These are phyloP conservation scores for Limenitis camilla DNA, from an alignment of 2,888 invertebrate genomes.

Conservation along the genomic window DNA sequence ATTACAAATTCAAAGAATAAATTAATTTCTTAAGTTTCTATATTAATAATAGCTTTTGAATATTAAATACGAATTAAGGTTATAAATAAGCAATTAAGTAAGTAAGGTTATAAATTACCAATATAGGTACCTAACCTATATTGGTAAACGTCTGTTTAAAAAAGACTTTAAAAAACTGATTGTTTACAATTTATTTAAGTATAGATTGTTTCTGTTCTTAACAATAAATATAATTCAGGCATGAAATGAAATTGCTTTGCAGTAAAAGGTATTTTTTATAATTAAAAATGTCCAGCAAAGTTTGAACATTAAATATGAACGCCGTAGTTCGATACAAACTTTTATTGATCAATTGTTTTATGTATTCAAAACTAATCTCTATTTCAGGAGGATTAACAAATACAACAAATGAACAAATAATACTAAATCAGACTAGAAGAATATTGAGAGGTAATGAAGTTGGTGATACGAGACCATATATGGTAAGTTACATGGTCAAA, in stretches of 20 bases:
- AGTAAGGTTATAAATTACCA: too few relatives aligned
- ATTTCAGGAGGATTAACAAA: not conserved
- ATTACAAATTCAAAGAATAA: too few relatives aligned
- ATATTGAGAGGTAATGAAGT: constrained; percentile 42
- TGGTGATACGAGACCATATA: constrained; percentile 49
- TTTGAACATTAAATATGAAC: too few relatives aligned
- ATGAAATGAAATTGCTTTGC: constrained; percentile 11
- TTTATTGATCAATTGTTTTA: too few relatives aligned
- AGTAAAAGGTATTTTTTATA: constrained; percentile 8
- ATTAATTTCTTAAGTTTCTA: not conserved
- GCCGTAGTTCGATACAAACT: too few relatives aligned
- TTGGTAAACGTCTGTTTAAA: too few relatives aligned
- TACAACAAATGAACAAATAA: not conserved
- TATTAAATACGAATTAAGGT: too few relatives aligned
- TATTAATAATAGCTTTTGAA: too few relatives aligned
- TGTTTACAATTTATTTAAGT: too few relatives aligned
- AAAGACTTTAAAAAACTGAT: not conserved
- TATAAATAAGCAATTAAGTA: too few relatives aligned
- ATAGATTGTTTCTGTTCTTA: not conserved
- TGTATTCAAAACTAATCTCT: not conserved
- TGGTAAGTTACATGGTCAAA: constrained; percentile 33
- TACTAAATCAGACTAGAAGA: constrained; percentile 33
- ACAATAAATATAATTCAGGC: constrained; percentile 8
- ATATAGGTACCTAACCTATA: too few relatives aligned
- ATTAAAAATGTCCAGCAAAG: too few relatives aligned